Evolutionary conservation across 2,888 invertebrate genomes (phyloP).

Genomic region (Leucozona laternaria): DNA sequence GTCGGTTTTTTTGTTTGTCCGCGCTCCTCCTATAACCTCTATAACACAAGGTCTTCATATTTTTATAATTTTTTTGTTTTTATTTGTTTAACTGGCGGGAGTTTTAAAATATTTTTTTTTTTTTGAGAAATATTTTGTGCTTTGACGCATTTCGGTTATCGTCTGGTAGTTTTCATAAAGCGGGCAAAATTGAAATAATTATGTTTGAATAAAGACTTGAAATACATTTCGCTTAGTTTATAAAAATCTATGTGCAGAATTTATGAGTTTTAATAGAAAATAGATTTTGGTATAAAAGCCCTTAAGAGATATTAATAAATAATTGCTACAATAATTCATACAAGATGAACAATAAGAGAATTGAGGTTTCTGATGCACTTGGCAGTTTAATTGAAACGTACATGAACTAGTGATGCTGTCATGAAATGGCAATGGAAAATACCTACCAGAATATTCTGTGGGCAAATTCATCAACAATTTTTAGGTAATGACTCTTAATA

Average conservation of each 20-base stretch:
- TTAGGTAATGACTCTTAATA: too few species aligned
- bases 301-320: background rate
- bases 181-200: constrained; percentile 40
- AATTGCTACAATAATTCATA: background rate
- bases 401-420: too few species aligned
- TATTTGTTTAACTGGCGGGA: constrained; percentile 7
- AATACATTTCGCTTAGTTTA: background rate
- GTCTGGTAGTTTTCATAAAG: constrained; percentile 65
- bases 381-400: too few species aligned
- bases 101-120: constrained; percentile 17
- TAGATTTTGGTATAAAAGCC: background rate
- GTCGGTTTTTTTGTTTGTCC: constrained; percentile 5
- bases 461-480: too few species aligned
- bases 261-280: constrained; percentile 17
- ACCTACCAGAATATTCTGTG: too few species aligned
- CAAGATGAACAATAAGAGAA: too few species aligned
- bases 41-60: constrained; percentile 1
- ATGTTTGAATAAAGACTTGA: background rate
- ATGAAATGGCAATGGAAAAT: too few species aligned
- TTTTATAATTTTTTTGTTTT: background rate
- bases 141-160: constrained; percentile 69
- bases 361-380: too few species aligned
- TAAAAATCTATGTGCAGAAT: background rate
- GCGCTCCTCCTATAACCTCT: background rate
- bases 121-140: constrained; percentile 40